Conservation (phyloP, 2,113 vertebrate species). For the Poeciliopsis retropinna region DNA sequence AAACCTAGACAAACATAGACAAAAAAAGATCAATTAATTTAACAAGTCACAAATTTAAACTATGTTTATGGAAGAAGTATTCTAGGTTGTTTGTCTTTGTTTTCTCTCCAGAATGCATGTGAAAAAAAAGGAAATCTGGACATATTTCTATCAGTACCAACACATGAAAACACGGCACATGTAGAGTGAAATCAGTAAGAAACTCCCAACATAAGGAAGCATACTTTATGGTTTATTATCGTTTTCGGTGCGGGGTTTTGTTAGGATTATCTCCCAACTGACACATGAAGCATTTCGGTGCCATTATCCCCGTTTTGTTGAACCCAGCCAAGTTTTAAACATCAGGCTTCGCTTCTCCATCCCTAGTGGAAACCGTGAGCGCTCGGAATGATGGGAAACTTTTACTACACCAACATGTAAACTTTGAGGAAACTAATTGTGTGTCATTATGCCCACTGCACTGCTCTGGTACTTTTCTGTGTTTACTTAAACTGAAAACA, state of each 20-base stretch:
- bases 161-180: neutral
- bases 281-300: neutral
- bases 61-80: no score
- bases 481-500: slow-evolving; percentile 78
- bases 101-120: neutral
- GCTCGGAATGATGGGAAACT: slow-evolving; percentile 68
- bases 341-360: slow-evolving; percentile 33
- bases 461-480: slow-evolving; percentile 64
- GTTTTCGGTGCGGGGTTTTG: neutral
- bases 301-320: slow-evolving; percentile 22
- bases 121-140: neutral
- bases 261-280: neutral
- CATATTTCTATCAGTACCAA: neutral
- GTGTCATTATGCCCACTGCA: slow-evolving; percentile 70
- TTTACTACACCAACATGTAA: slow-evolving; percentile 75
- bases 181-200: neutral
- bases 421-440: slow-evolving; percentile 74
- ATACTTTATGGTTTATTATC: neutral
- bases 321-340: slow-evolving; percentile 24
- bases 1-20: no score
- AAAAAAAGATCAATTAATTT: no score
- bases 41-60: no score
- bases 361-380: slow-evolving; percentile 58
- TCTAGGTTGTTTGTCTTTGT: no score
- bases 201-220: neutral